Percentiles rank a stretch among this genome's conserved stretches.
Conservation (phyloP, 2,113 vertebrate genomes). For the Alces alces region DNA sequence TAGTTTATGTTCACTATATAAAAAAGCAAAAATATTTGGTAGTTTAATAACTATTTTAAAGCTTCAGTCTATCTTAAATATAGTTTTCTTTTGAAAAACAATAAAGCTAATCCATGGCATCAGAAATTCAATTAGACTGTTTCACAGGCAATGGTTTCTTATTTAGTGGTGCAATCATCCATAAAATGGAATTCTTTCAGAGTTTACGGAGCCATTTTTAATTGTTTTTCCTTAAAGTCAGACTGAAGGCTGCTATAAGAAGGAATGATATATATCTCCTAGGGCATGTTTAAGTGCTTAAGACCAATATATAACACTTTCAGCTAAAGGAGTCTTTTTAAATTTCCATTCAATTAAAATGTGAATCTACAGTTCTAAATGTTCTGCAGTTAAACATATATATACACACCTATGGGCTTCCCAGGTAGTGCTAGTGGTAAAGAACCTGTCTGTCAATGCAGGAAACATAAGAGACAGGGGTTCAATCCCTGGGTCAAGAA, state of each 20-base stretch:
- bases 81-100: slow-evolving; percentile 52
- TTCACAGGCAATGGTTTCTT: slow-evolving; percentile 68
- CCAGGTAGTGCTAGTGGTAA: neutral
- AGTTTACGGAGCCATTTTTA: slow-evolving; percentile 65
- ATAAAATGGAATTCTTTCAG: slow-evolving; percentile 61
- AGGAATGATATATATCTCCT: neutral
- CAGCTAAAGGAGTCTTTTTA: neutral
- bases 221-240: slow-evolving; percentile 60
- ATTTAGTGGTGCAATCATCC: slow-evolving; percentile 67
- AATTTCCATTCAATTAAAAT: neutral
- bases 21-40: neutral
- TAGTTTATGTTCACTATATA: neutral
- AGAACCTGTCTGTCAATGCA: neutral
- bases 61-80: slow-evolving; percentile 21
- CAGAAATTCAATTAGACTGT: slow-evolving; percentile 66
- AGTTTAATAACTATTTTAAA: neutral
- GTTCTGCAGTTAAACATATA: neutral
- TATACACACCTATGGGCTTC: neutral
- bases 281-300: neutral
- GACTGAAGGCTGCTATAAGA: neutral
- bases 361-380: neutral
- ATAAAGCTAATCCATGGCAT: neutral
- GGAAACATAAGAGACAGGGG: neutral
- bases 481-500: neutral
- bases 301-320: neutral